Evolutionary conservation across 1,140 invertebrate genomes (phyloP).

Genomic region (Latrodectus geometricus): DNA sequence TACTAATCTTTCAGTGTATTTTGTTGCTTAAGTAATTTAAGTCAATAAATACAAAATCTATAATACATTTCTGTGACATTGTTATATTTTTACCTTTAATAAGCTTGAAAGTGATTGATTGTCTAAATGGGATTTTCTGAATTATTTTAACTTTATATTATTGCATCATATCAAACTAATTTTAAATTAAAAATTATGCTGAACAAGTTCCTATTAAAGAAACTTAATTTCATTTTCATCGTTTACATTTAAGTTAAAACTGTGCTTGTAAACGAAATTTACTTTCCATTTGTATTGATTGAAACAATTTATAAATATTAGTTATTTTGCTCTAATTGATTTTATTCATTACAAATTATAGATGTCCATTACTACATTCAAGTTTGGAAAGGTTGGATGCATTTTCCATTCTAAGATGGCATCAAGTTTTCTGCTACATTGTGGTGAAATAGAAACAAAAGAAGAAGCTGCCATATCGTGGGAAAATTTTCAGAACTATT

Average conservation of each 20-base stretch:
- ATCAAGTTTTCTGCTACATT: slow-evolving; percentile 34
- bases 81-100: too few species aligned
- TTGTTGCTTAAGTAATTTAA: too few species aligned
- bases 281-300: background rate
- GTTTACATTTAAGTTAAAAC: background rate
- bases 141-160: too few species aligned
- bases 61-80: too few species aligned
- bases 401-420: slow-evolving; percentile 41
- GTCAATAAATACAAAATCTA: too few species aligned
- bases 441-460: slow-evolving; percentile 48
- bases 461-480: slow-evolving; percentile 60
- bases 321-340: background rate
- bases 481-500: slow-evolving; percentile 61
- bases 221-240: too few species aligned
- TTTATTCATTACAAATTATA: slow-evolving; percentile 2
- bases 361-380: slow-evolving; percentile 47
- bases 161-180: too few species aligned
- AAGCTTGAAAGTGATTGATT: too few species aligned
- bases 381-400: slow-evolving; percentile 51
- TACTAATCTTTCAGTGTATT: background rate
- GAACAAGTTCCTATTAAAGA: too few species aligned
- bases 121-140: too few species aligned
- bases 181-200: too few species aligned
- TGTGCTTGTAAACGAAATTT: background rate
- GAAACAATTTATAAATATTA: too few species aligned